These are phyloP conservation scores for Macheiramphus alcinus DNA, from an alignment of 2,113 vertebrate species.

Conservation along the genomic window DNA sequence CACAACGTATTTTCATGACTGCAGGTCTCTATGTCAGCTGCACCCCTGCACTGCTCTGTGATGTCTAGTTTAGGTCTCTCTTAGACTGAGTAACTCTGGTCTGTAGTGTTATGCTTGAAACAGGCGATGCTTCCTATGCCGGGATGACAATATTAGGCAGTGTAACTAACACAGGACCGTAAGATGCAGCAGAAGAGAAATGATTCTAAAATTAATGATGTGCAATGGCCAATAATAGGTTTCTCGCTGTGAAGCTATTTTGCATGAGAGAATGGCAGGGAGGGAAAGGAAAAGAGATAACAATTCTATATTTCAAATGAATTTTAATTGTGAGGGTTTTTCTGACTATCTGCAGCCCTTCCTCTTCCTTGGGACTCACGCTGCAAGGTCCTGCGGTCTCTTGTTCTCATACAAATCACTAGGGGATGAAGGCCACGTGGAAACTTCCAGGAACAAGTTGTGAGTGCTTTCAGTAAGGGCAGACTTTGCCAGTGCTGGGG, in stretches of 20 bases:
- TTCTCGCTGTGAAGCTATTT: background rate
- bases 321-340: background rate
- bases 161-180: background rate
- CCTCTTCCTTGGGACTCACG: background rate
- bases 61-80: background rate
- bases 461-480: background rate
- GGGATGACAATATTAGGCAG: background rate
- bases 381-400: background rate
- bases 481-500: background rate
- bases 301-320: background rate
- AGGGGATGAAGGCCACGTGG: background rate
- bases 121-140: background rate
- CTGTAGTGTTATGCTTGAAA: background rate
- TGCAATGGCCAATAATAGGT: background rate
- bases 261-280: background rate
- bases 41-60: background rate
- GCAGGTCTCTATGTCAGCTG: background rate
- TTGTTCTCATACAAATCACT: background rate
- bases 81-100: background rate
- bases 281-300: background rate
- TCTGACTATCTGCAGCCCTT: background rate
- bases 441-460: background rate
- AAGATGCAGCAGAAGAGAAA: background rate
- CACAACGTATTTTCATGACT: rapidly evolving
- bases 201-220: background rate